Evolutionary conservation across 2,888 invertebrate genomes (phyloP), one percentile per base, ranked within the genome.

Genomic region (Erebia ligea): DNA sequence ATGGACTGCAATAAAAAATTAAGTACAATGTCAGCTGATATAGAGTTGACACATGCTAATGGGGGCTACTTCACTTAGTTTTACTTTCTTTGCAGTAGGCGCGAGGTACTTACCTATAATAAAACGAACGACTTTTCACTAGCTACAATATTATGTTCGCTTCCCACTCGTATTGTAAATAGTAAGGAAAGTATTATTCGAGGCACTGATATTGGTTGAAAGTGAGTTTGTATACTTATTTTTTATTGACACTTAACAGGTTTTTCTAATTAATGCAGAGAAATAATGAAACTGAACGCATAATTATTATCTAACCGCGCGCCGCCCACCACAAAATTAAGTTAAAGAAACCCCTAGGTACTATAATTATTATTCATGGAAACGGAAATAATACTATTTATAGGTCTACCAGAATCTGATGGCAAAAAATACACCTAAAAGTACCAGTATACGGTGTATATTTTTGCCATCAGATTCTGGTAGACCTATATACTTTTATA

Each of bases 21-120:
- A 82, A 82, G 82, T 76, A 81, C 84, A 85, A 84, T 83, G 83
- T 82, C 84, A 81, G 76, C 79, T 76, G 73, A 71, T 50, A 19
- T 76, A 75, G 75, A 76, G 48, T 72, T 68, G 77, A 79, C 75
- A 76, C 80, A 85, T 85, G 83, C 77, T 82, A 86, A 85, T 82
- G 64, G 50, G 50, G 66, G 73, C 75, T 40, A 70, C 52, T 66
- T 66, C 9, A 66, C n/a, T 50, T 45, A 40, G 79, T 81, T 83
- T 84, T 81, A 83, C 85, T 86, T 86, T 86, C 85, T 84, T 85
- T 81, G 78, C 76, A 70, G 71, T 54, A 57, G 13, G 17, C 21
- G 17, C 69, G 73, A 73, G 70, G 62, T 50, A 62, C 61, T 6
- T 34, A 34, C 34, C 6, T 57, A 15, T 57, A 25, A 67, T 54